Evolutionary conservation across 64 coral and sea anemone genomes (phyloP).

Genomic region (Porites lutea): DNA sequence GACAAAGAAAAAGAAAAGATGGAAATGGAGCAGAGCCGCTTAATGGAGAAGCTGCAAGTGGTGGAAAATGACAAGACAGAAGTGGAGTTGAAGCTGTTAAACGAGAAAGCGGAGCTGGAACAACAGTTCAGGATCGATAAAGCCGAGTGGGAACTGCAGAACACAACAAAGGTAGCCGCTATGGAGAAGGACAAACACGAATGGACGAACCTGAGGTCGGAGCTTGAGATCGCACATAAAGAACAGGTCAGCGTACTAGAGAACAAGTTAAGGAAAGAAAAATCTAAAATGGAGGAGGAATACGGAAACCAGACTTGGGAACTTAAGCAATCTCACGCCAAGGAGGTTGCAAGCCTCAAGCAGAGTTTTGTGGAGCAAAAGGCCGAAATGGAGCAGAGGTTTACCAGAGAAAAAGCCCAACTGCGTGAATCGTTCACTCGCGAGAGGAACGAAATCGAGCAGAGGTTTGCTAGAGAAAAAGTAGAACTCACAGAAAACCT

Average conservation of each 20-base stretch:
- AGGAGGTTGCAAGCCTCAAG: conserved; percentile 84
- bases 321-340: conserved; percentile 82
- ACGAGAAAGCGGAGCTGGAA: conserved; percentile 93
- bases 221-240: conserved; percentile 78
- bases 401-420: conserved; percentile 71
- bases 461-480: conserved; percentile 81
- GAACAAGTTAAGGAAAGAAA: conserved; percentile 76
- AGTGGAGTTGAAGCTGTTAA: conserved; percentile 77
- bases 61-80: conserved; percentile 85
- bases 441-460: conserved; percentile 86
- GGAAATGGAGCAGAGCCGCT: conserved; percentile 57
- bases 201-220: conserved; percentile 75
- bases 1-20: conserved; percentile 79
- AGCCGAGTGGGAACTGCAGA: conserved; percentile 85
- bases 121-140: conserved; percentile 91
- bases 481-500: conserved; percentile 78
- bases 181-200: conserved; percentile 84
- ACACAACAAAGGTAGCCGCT: conserved; percentile 52
- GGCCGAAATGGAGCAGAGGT: conserved; percentile 82
- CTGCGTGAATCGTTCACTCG: conserved; percentile 80
- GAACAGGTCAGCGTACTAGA: conserved; percentile 71
- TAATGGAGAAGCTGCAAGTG: conserved; percentile 65
- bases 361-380: conserved; percentile 86
- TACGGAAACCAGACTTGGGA: conserved; percentile 84
- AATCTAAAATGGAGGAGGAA: conserved; percentile 65